Percentiles rank a stretch among this genome's conserved stretches.
Conservation (phyloP, 2,113 vertebrate species). For the Phainopepla nitens region DNA sequence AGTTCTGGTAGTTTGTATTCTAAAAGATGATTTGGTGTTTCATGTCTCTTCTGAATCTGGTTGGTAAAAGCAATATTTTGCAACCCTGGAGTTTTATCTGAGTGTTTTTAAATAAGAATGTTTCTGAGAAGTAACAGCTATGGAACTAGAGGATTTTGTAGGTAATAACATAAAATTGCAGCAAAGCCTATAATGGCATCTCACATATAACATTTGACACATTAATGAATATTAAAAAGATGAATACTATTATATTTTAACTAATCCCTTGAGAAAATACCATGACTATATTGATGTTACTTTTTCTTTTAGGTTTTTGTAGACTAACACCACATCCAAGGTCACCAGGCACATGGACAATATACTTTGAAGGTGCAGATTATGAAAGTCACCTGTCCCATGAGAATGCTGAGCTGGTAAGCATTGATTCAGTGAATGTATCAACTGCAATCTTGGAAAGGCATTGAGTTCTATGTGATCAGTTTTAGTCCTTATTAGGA, state of each 20-base stretch:
- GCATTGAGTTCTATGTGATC: neutral
- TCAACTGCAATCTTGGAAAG: neutral
- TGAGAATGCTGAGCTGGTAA: constrained; percentile 86
- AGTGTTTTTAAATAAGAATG: neutral
- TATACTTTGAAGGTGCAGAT: constrained; percentile 94
- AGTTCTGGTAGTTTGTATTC: neutral
- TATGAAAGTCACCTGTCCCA: constrained; percentile 87
- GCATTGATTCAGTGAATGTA: neutral
- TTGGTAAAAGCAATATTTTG: neutral
- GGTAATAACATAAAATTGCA: neutral
- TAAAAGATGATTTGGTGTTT: neutral
- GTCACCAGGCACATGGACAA: constrained; percentile 92
- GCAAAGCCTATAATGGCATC: neutral
- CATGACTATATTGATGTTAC: too few relatives aligned
- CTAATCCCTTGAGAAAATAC: neutral
- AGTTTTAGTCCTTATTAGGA: neutral
- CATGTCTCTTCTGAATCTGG: neutral
- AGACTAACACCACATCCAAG: constrained; percentile 84
- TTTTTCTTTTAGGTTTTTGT: constrained; percentile 82
- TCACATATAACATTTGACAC: neutral
- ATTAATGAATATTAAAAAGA: neutral
- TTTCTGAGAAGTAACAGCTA: neutral
- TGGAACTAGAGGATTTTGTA: neutral
- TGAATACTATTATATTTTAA: neutral
- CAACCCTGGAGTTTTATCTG: neutral